Evolutionary conservation across 2,797 vertebrate genomes (phyloP).

Genomic region (Molossus molossus): DNA sequence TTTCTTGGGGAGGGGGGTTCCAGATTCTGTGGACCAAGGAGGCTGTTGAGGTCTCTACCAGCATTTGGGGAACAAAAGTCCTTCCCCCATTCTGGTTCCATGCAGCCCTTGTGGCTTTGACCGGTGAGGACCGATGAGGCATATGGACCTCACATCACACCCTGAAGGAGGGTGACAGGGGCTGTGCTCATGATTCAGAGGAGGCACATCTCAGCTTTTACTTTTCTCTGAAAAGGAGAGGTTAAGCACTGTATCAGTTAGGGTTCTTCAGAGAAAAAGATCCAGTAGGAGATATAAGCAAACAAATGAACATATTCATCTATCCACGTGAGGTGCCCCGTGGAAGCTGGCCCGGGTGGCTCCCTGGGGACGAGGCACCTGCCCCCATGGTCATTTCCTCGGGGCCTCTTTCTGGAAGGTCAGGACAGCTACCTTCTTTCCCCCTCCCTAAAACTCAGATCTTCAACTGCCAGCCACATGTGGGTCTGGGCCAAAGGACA

Average conservation of each 20-base stretch:
- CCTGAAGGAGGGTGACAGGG: rapidly evolving
- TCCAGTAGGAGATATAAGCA: neutral
- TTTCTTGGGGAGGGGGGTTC: neutral
- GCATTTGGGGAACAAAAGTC: neutral
- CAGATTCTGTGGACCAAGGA: neutral
- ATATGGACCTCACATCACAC: rapidly evolving
- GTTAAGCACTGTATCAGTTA: neutral
- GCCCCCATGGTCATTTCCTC: neutral
- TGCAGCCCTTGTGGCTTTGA: neutral
- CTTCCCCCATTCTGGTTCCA: neutral
- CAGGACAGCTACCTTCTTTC: neutral
- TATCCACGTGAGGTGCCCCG: neutral
- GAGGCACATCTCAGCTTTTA: neutral
- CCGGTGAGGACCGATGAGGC: rapidly evolving
- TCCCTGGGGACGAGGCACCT: neutral
- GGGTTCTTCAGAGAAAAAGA: neutral
- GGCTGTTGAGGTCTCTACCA: neutral
- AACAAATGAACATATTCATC: neutral
- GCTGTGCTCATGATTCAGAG: neutral
- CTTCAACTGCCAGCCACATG: neutral
- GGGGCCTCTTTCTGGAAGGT: neutral
- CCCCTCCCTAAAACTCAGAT: neutral
- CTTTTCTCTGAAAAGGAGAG: neutral
- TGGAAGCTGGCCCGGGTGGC: neutral
- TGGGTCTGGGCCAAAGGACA: neutral